Percentiles rank a stretch among this genome's conserved stretches.
These are phyloP conservation scores for Peromyscus eremicus DNA, from an alignment of 2,797 vertebrate genomes.

Conservation along the genomic window DNA sequence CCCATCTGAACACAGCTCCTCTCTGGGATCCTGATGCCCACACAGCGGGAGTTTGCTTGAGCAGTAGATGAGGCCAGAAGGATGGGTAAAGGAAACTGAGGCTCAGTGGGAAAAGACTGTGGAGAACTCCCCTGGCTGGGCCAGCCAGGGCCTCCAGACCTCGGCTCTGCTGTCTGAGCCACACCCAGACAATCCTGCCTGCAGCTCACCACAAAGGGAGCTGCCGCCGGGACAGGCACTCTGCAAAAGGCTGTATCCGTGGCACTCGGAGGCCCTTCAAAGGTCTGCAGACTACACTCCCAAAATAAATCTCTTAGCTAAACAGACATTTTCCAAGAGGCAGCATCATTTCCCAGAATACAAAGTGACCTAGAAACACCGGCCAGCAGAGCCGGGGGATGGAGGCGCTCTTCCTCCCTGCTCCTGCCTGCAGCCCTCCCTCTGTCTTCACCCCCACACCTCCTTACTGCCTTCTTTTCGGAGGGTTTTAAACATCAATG, in stretches of 20 bases:
- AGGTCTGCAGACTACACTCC: constrained; percentile 64
- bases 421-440: too few relatives aligned
- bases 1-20: neutral
- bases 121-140: neutral
- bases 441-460: neutral
- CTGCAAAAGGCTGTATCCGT: neutral
- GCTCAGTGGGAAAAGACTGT: neutral
- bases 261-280: constrained; percentile 16
- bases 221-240: neutral
- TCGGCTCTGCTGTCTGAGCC: neutral
- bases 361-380: constrained; percentile 74
- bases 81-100: neutral
- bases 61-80: neutral
- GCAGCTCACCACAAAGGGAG: neutral
- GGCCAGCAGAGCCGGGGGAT: constrained; percentile 27
- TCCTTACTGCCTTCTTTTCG: neutral
- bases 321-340: constrained; percentile 77
- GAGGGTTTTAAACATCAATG: neutral
- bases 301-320: constrained; percentile 74
- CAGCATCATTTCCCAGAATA: constrained; percentile 73
- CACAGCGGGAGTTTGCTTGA: neutral
- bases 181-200: neutral
- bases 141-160: neutral
- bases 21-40: neutral
- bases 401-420: neutral